Evolutionary conservation across 2,888 invertebrate genomes (phyloP).

Genomic region (Netelia fuscicornis): DNA sequence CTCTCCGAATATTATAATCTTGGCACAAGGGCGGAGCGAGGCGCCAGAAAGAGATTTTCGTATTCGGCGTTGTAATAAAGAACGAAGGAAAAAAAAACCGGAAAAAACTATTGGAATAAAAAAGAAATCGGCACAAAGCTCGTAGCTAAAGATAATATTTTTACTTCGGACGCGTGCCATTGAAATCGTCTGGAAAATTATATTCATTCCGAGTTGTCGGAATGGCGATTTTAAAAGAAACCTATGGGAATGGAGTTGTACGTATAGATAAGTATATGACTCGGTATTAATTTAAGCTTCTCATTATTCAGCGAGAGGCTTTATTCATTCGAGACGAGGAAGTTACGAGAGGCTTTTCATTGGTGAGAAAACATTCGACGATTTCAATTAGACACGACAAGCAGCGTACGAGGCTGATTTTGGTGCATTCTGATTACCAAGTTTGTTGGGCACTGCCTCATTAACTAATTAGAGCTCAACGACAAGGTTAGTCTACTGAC

Average conservation of each 20-base stretch:
- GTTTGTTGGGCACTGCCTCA: constrained; percentile 64
- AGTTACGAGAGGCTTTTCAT: constrained; percentile 30
- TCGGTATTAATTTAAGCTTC: constrained; percentile 37
- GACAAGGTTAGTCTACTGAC: constrained; percentile 39
- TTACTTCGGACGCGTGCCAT: background rate
- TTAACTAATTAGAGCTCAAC: constrained; percentile 69
- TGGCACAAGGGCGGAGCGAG: background rate
- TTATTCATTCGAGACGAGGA: constrained; percentile 2
- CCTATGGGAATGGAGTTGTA: background rate
- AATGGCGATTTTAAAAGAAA: background rate
- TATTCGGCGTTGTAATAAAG: background rate
- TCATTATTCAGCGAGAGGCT: constrained; percentile 22
- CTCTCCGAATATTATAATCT: constrained; percentile 54
- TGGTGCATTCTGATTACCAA: constrained; percentile 64
- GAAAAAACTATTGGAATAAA: background rate
- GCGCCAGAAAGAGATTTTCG: background rate
- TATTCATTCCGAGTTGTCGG: background rate
- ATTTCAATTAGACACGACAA: constrained; percentile 71
- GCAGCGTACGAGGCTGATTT: constrained; percentile 52
- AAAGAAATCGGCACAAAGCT: background rate
- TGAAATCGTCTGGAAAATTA: constrained; percentile 13
- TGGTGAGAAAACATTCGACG: constrained; percentile 42
- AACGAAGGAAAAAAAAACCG: background rate
- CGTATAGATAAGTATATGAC: background rate
- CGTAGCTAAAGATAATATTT: constrained; percentile 16